Evolutionary conservation across 2,888 invertebrate genomes (phyloP).

Genomic region (Hedya salicella): DNA sequence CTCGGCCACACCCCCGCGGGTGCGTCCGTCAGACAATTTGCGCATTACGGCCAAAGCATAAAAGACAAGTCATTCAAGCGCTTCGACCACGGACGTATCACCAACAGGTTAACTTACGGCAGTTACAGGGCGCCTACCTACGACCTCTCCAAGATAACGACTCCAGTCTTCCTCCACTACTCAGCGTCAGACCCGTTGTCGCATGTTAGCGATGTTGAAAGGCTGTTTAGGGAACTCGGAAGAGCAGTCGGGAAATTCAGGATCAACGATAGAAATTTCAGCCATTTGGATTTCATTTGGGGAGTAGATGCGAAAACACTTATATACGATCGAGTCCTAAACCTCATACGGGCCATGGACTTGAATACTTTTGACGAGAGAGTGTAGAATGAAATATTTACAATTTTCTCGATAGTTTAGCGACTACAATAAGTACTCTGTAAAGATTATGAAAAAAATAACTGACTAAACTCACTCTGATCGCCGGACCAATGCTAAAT

Average conservation of each 20-base stretch:
- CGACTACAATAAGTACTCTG: no score
- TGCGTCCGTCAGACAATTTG: slow-evolving; percentile 87
- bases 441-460: no score
- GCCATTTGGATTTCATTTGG: slow-evolving; percentile 90
- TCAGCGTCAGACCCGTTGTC: slow-evolving; percentile 88
- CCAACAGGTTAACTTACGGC: slow-evolving; percentile 84
- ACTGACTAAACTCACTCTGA: no score
- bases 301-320: slow-evolving; percentile 86
- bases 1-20: slow-evolving; percentile 89
- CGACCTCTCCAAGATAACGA: slow-evolving; percentile 80
- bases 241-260: slow-evolving; percentile 84
- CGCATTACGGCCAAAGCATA: slow-evolving; percentile 89
- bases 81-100: slow-evolving; percentile 82
- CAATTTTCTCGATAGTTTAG: no score
- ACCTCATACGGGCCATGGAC: slow-evolving; percentile 76
- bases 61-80: slow-evolving; percentile 80
- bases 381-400: no score
- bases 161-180: slow-evolving; percentile 88
- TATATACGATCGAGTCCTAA: slow-evolving; percentile 84
- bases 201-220: slow-evolving; percentile 81
- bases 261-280: slow-evolving; percentile 85
- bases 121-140: slow-evolving; percentile 84
- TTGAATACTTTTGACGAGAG: slow-evolving; percentile 43
- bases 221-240: slow-evolving; percentile 80
- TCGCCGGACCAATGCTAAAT: no score